A percentile compares a stretch with the other conserved stretches of the same genome.
phyloP scores from a whole-genome alignment of 2,797 vertebrate genomes.

The Enteromius mattozi region DNA sequence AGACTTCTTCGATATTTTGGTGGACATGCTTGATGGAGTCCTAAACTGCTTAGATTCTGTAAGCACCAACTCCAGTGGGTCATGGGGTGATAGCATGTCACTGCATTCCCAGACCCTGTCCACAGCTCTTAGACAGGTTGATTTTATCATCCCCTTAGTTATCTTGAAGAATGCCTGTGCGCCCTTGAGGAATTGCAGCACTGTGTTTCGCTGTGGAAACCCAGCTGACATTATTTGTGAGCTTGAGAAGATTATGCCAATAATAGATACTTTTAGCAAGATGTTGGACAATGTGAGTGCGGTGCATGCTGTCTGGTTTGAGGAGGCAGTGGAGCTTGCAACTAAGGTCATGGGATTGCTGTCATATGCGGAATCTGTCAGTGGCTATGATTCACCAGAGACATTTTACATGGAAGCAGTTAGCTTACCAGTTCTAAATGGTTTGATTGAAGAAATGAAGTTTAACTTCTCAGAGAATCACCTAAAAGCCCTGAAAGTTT shows the following conservation, averaged over 20 bases:
- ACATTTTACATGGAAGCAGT: constrained; percentile 89
- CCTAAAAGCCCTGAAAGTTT: constrained; percentile 88
- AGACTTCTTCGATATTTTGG: constrained; percentile 90
- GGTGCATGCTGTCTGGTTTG: constrained; percentile 91
- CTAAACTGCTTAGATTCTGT: constrained; percentile 89
- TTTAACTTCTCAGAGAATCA: constrained; percentile 92
- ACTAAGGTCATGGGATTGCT: constrained; percentile 82
- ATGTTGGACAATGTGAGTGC: constrained; percentile 89
- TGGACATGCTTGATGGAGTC: constrained; percentile 89
- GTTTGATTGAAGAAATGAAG: constrained; percentile 90
- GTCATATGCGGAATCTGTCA: constrained; percentile 84
- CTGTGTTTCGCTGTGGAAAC: constrained; percentile 93
- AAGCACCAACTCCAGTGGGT: constrained; percentile 75
- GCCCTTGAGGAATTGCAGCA: constrained; percentile 94
- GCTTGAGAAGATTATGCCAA: constrained; percentile 88
- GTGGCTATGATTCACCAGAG: constrained; percentile 84
- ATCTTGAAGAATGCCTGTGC: constrained; percentile 90
- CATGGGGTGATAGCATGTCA: constrained; percentile 77
- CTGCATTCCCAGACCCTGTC: constrained; percentile 87
- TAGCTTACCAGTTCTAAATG: constrained; percentile 85
- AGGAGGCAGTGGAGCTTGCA: constrained; percentile 90
- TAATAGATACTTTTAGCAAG: constrained; percentile 88
- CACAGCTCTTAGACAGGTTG: constrained; percentile 85
- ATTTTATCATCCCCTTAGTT: constrained; percentile 90
- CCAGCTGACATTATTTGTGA: constrained; percentile 94